phyloP scores from a whole-genome alignment of 92 coral and sea anemone genomes.

The Phenganax stokvisi region DNA sequence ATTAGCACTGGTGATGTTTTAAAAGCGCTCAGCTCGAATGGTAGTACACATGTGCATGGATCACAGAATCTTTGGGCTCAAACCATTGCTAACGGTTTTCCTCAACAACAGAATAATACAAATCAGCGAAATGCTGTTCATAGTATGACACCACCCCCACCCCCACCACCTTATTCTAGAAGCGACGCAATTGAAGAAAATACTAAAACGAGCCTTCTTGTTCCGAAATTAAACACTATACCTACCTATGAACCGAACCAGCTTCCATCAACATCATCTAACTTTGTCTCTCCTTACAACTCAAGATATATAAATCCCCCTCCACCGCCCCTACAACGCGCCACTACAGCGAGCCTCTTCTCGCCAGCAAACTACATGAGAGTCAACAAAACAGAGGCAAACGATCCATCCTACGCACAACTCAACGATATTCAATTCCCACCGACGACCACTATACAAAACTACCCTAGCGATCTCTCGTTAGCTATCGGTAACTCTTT shows the following conservation, averaged over 20 bases:
- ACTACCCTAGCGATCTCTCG: conserved; percentile 16
- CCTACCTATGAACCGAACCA: neutral
- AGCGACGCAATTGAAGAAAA: neutral
- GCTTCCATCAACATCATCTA: neutral
- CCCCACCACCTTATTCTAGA: conserved; percentile 1
- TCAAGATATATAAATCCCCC: conserved; percentile 1
- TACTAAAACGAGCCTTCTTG: neutral
- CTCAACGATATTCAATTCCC: conserved; percentile 9
- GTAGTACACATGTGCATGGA: neutral
- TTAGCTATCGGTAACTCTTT: conserved; percentile 9
- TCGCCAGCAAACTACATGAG: conserved; percentile 12
- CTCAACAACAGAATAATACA: neutral
- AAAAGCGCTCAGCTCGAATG: conserved; percentile 29
- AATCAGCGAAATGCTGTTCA: no score
- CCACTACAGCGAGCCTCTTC: conserved; percentile 33
- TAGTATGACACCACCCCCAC: no score
- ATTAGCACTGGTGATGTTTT: conserved; percentile 32
- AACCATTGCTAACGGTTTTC: conserved; percentile 9
- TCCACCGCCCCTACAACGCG: conserved; percentile 14
- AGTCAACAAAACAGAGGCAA: conserved; percentile 3
- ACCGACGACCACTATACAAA: conserved; percentile 2
- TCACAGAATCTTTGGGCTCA: conserved; percentile 32
- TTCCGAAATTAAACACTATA: neutral
- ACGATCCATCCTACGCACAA: neutral
- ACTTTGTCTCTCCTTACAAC: neutral